Evolutionary conservation across 2,888 invertebrate genomes (phyloP), one percentile per base, ranked within the genome.

Genomic region (Hyposoter dolosus): DNA sequence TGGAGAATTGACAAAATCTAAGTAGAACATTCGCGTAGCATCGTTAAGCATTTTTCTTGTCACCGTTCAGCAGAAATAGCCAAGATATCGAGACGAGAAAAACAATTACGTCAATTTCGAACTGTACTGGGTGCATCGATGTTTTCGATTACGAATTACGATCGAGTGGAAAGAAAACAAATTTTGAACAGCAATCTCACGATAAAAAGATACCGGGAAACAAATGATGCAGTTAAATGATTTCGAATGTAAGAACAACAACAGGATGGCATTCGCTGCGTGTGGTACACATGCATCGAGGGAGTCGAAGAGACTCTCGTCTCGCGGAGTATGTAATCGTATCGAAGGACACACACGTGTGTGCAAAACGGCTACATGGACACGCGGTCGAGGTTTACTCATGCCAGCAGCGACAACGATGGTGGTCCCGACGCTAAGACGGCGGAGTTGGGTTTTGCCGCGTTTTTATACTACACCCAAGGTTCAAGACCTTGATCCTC

Each of bases 401-500:
- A 1, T 53, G 19, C 19, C 17, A 40, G 10, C 19, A 53, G 53
- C 28, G 15, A 60, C 28, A 15, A 15, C 60, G 28, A 60, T 60
- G 60, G 28, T 19, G 53, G 28, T 60, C 60, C 15, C 60, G 60
- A 28, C 28, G 40, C 40, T 40, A 40, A 40, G 40, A 40, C 40
- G 40, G 56, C 23, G 56, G 15, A 28, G 60, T 28, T 60, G 0
- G 0, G 15, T 28, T 56, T 23, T 12, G 12, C 12, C 28, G 60
- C 28, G 12, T 28, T 28, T 28, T 60, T 4, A 28, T 60, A 60
- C 28, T 60, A 60, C 60, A 28, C 60, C 28, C 60, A 28, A 60
- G 28, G 60, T 12, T 60, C 60, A 60, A 60, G 60, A 60, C 60
- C 60, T 60, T 60, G 60, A 60, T 60, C 60, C 60, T 60, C 23